Evolutionary conservation across 1,140 invertebrate genomes (phyloP), one percentile per base, ranked within the genome.

Genomic region (Helicoverpa zea): DNA sequence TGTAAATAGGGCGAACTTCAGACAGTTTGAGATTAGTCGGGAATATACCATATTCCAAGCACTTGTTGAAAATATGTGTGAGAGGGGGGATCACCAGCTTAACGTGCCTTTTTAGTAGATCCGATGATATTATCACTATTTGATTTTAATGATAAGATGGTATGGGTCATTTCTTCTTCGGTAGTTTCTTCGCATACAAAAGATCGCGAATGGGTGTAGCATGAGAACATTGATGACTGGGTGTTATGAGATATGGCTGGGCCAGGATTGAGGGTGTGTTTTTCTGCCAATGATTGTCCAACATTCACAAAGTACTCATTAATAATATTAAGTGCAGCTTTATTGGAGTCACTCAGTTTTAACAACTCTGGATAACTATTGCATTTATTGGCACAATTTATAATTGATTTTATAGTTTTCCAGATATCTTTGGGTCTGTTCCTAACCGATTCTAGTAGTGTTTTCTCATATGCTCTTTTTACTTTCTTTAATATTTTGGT

Each of bases 131-230:
- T 58, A 0, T 58, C 54, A 58, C 54, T 16, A 16, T 58, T 58
- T 4, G 54, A 58, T 58, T 58, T 58, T 58, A 58, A 58, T 18
- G 54, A 5, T 16, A 58, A n/a, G 9, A 58, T 58, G 3, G n/a
- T 58, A 9, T 16, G 54, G 16, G 16, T 58, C 54, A 58, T 16
- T 58, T 58, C 54, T n/a, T 58, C 16, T 58, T 58, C 54, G n/a
- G 54, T 58, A n/a, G 54, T 58, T 58, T 58, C 54, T 58, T 58
- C 54, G 5, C 16, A 58, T 58, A 58, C 54, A 58, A 58, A 58
- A 5, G 54, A 58, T 58, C 14, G 54, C 14, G 54, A n/a, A 58
- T 58, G 54, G 54, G 4, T 16, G 54, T 58, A n/a, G 54, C 16
- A 58, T 18, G 54, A 16, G 5, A 58, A n/a, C 16, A 18, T 58